phyloP scores from a whole-genome alignment of 2,797 vertebrate genomes.

The Delichon dasypus region DNA sequence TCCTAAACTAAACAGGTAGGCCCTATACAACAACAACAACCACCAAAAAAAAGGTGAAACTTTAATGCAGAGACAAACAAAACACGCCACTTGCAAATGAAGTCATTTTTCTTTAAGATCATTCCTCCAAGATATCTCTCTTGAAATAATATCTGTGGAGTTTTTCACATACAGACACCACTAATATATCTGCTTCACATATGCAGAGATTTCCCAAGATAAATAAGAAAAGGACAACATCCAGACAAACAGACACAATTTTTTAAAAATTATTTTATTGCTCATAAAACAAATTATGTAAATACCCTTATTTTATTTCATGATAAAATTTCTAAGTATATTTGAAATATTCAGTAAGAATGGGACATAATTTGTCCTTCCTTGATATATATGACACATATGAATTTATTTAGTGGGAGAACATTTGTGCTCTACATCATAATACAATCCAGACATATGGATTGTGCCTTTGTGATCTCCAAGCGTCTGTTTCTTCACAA shows the following conservation, averaged over 20 bases:
- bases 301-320: conserved; percentile 22
- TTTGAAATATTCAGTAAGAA: background rate
- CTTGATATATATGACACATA: background rate
- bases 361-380: background rate
- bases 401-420: conserved; percentile 15
- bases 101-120: conserved; percentile 45
- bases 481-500: conserved; percentile 2
- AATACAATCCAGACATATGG: background rate
- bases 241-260: background rate
- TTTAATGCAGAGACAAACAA: background rate
- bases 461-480: background rate
- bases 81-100: conserved; percentile 48
- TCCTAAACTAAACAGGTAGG: background rate
- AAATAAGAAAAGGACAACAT: background rate
- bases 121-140: conserved; percentile 3
- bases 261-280: conserved; percentile 5
- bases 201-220: conserved; percentile 26
- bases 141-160: conserved; percentile 58
- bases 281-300: conserved; percentile 9
- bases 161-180: conserved; percentile 31
- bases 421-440: background rate
- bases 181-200: conserved; percentile 57
- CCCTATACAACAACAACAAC: background rate
- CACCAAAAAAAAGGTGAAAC: background rate
- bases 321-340: conserved; percentile 23